phyloP scores from a whole-genome alignment of 2,113 vertebrate species.

The Cynopterus brachyotis region DNA sequence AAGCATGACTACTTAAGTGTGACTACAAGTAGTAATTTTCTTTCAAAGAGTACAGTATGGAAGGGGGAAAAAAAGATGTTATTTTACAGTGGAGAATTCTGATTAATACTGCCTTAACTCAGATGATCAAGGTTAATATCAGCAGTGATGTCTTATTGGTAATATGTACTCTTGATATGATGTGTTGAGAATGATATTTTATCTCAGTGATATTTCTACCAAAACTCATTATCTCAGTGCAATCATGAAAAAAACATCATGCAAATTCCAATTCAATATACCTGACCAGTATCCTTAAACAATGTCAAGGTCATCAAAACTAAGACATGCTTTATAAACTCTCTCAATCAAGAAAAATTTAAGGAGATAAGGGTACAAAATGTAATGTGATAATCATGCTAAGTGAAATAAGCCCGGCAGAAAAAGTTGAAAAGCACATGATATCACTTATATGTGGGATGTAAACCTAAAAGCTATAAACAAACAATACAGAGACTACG shows the following conservation, averaged over 20 bases:
- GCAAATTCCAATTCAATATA: not conserved
- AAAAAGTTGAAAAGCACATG: no score
- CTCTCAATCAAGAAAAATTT: not conserved
- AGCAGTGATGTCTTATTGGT: not conserved
- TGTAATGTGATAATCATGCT: no score
- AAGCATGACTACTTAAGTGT: not conserved
- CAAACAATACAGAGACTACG: no score
- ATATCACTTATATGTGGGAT: no score
- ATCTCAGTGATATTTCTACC: not conserved
- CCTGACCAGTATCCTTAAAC: not conserved
- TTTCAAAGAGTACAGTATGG: not conserved
- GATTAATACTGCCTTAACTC: not conserved
- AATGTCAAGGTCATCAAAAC: not conserved
- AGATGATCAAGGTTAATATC: not conserved
- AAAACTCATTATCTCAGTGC: not conserved
- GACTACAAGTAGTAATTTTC: not conserved
- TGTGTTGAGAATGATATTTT: not conserved
- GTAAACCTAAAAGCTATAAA: no score
- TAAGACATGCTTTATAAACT: not conserved
- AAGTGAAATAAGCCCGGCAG: no score
- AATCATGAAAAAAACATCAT: not conserved
- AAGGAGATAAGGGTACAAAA: not conserved
- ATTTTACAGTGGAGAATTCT: not conserved
- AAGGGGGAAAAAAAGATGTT: not conserved
- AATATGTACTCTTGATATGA: not conserved